Base-by-base conservation (phyloP, 2,888 invertebrate genomes). In the Cheilosia soror region DNA sequence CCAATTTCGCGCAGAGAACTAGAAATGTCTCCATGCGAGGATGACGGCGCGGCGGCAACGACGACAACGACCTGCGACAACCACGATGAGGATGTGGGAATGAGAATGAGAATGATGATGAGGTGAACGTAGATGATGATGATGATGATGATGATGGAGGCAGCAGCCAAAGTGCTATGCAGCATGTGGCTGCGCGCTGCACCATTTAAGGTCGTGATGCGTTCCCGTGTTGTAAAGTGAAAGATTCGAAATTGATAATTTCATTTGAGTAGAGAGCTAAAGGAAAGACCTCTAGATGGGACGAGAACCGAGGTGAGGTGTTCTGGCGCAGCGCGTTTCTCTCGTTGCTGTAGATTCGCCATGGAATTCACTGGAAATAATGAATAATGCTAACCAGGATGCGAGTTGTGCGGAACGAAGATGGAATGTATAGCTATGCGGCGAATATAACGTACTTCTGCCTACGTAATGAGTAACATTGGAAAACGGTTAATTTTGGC, bases 191-290 rank as follows among this genome's bases (percentile, higher is more conserved):
- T 85, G 85, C 71, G 79, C 79, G 75, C 66, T 85, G 85, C 66
- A 80, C 76, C 81, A 81, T 77, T 85, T 85, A 81, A 81, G 81
- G 89, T 89, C 89, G 89, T 89, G 89, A 89, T 89, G 89, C 89
- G 89, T 89, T 89, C 87, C 88, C 87, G 85, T 86, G 86, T 85
- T 85, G 85, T 86, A 82, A 82, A 86, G 82, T 82, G 82, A 78
- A 85, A 89, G 89, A 89, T 89, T 88, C 87, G 88, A 88, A 88
- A 88, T 88, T 89, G 89, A 89, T 88, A 88, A 87, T 85, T 85
- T 85, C 81, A 85, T 85, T 85, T 81, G 85, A 77, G 68, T 53
- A 27, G 68, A 27, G 68, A 69, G 55, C 66, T 25, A 57, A 40
- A 53, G 27, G 47, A 53, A 40, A 62, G 37, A 37, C 37, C 37